A percentile compares a stretch with the other conserved stretches of the same genome.
Conservation (phyloP, 23 tunicate species). For the Halocynthia roretzi region DNA sequence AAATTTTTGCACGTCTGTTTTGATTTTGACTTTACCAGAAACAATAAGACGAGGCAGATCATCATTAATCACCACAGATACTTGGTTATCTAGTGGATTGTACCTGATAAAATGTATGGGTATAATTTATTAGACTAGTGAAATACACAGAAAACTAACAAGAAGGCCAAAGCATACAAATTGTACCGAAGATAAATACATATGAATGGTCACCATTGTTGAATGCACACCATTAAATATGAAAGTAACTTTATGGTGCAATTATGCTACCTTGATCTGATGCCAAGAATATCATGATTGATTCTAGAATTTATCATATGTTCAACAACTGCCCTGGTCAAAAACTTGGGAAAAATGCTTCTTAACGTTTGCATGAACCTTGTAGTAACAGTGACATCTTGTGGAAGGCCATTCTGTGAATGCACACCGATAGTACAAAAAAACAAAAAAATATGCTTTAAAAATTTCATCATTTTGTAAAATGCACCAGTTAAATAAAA, state of each 20-base stretch:
- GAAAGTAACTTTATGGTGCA: too few relatives aligned
- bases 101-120: conserved; percentile 28
- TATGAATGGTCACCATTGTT: background rate
- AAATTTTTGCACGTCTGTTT: conserved; percentile 38
- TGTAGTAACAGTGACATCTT: background rate
- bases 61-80: conserved; percentile 32
- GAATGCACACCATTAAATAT: too few relatives aligned
- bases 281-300: conserved; percentile 14
- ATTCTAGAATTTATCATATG: conserved; percentile 1
- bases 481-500: background rate
- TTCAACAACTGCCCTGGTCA: background rate
- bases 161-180: background rate
- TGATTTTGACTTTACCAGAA: conserved; percentile 28
- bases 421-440: background rate
- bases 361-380: background rate
- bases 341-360: background rate
- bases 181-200: background rate
- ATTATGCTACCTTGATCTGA: background rate
- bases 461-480: background rate
- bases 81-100: background rate
- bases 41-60: conserved; percentile 36
- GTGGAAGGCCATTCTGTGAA: conserved; percentile 20
- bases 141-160: too few relatives aligned
- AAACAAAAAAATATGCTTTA: background rate
- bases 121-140: too few relatives aligned